Evolutionary conservation across 2,797 vertebrate genomes (phyloP).

Genomic region (Falco naumanni): DNA sequence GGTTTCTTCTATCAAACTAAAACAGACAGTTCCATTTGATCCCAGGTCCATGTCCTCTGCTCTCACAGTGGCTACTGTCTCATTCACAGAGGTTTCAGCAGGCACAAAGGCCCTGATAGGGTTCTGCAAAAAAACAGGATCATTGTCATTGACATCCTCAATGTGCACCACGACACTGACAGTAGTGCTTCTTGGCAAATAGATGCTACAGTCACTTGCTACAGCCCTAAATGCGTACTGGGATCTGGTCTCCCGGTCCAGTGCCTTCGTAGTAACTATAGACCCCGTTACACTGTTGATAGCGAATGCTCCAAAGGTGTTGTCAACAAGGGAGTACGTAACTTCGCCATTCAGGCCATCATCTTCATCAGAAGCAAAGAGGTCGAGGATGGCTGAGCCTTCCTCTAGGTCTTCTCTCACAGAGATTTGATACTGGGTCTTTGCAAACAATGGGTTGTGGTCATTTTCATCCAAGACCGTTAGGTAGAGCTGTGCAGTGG

Average conservation of each 20-base stretch:
- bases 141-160: conserved; percentile 91
- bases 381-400: conserved; percentile 80
- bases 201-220: conserved; percentile 83
- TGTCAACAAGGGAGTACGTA: conserved; percentile 83
- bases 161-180: conserved; percentile 81
- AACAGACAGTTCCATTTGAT: conserved; percentile 84
- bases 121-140: conserved; percentile 82
- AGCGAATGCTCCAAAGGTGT: conserved; percentile 82
- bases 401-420: conserved; percentile 83
- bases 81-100: conserved; percentile 71
- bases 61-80: conserved; percentile 75
- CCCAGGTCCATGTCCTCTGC: conserved; percentile 85
- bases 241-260: conserved; percentile 85
- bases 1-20: conserved; percentile 77
- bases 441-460: conserved; percentile 83
- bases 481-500: conserved; percentile 79
- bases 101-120: conserved; percentile 80
- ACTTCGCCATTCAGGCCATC: conserved; percentile 84
- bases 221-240: conserved; percentile 82
- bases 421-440: conserved; percentile 79
- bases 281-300: conserved; percentile 79
- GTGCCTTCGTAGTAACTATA: conserved; percentile 75
- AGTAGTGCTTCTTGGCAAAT: conserved; percentile 81
- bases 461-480: conserved; percentile 91
- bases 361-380: conserved; percentile 85